phyloP scores from a whole-genome alignment of 1,140 invertebrate species.

The Chionoecetes opilio region DNA sequence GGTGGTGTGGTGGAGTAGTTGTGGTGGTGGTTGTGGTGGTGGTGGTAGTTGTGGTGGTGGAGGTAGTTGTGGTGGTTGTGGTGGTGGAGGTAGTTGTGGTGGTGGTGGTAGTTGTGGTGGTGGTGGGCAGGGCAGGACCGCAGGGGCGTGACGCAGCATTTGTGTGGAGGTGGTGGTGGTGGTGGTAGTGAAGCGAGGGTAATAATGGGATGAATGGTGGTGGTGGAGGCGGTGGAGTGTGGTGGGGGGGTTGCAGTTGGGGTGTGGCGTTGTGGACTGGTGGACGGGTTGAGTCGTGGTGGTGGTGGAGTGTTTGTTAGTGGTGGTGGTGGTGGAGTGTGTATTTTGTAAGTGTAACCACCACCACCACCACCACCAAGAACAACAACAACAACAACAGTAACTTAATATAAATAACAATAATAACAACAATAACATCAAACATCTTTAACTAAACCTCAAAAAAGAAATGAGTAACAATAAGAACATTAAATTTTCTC shows the following conservation, averaged over 20 bases:
- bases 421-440: no score
- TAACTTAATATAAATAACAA: no score
- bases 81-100: not conserved
- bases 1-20: not conserved
- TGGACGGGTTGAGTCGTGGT: no score
- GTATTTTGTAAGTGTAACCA: no score
- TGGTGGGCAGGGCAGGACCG: not conserved
- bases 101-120: not conserved
- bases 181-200: not conserved
- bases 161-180: not conserved
- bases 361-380: no score
- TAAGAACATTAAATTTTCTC: no score
- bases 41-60: not conserved
- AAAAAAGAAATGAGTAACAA: no score
- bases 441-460: no score
- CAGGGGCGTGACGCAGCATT: not conserved
- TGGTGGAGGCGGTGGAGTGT: not conserved
- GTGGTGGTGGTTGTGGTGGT: not conserved
- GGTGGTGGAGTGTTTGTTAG: no score
- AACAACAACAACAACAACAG: no score
- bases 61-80: not conserved
- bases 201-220: constrained; percentile 9
- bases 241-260: not conserved
- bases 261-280: no score
- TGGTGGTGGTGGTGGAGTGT: no score